phyloP scores from a whole-genome alignment of 2,113 vertebrate species.

The Mustelus asterias region DNA sequence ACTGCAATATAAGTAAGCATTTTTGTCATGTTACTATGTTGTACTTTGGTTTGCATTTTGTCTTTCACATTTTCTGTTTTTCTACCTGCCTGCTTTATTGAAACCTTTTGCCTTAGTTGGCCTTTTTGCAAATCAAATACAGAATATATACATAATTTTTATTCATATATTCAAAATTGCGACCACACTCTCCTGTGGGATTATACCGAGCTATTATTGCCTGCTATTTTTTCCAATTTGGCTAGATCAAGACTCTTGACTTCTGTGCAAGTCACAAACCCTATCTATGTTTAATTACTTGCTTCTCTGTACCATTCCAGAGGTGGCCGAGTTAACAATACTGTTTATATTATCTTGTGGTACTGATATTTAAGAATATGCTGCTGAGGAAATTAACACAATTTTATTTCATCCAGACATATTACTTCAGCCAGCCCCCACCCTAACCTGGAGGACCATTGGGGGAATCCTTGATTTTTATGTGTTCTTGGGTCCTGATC shows the following conservation, averaged over 20 bases:
- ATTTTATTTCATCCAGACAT: constrained; percentile 60
- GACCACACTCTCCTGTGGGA: background rate
- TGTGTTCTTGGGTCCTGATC: constrained; percentile 82
- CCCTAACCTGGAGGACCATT: constrained; percentile 76
- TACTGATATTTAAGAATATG: background rate
- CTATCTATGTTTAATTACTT: background rate
- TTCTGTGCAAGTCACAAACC: background rate
- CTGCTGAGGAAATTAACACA: background rate
- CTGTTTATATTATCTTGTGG: background rate
- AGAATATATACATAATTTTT: background rate
- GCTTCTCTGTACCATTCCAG: background rate
- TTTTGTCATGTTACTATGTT: background rate
- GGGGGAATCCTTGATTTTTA: constrained; percentile 91
- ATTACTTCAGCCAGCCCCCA: constrained; percentile 78
- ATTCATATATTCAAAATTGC: background rate
- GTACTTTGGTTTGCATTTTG: background rate
- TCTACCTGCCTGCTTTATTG: background rate
- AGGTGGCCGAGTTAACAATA: background rate
- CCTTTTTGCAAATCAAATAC: background rate
- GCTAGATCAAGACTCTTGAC: background rate
- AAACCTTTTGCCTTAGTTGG: too few species aligned
- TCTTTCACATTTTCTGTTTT: background rate
- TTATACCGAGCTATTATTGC: background rate
- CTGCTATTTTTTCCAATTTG: background rate
- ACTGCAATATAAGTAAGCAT: background rate